Evolutionary conservation across 35 echinoderm and acorn worm species (phyloP).

Genomic region (Heliocidaris tuberculata): DNA sequence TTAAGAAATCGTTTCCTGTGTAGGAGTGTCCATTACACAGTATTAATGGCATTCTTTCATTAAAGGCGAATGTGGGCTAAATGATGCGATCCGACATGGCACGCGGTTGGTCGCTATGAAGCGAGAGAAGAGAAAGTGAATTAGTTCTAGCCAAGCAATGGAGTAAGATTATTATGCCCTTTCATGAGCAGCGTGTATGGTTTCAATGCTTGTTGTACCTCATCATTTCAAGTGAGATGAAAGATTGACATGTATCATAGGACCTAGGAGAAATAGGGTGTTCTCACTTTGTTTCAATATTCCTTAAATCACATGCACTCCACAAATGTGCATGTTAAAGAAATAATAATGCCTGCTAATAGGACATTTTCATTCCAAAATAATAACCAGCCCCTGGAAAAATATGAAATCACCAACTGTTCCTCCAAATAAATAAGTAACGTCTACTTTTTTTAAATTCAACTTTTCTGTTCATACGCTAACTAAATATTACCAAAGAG

Average conservation of each 20-base stretch:
- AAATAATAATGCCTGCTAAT: too few species aligned
- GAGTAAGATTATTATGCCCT: constrained; percentile 11
- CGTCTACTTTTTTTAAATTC: too few species aligned
- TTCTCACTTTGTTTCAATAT: not conserved
- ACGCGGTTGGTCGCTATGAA: not conserved
- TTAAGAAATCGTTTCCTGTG: not conserved
- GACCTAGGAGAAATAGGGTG: not conserved
- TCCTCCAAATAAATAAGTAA: too few species aligned
- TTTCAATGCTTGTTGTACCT: not conserved
- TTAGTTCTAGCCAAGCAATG: constrained; percentile 2
- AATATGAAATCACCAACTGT: too few species aligned
- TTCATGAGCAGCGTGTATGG: not conserved
- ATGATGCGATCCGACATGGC: not conserved
- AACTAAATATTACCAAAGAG: too few species aligned
- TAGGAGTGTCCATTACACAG: not conserved
- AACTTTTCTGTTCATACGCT: too few species aligned
- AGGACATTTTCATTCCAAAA: too few species aligned
- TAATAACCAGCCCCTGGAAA: too few species aligned
- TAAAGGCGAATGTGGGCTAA: not conserved
- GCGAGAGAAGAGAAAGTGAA: not conserved
- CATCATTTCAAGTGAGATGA: not conserved
- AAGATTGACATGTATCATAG: not conserved
- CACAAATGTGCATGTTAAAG: too few species aligned
- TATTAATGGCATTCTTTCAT: constrained; percentile 3
- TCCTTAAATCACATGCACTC: not conserved